phyloP scores from a whole-genome alignment of 2,888 invertebrate genomes.

The Phasia obesa region DNA sequence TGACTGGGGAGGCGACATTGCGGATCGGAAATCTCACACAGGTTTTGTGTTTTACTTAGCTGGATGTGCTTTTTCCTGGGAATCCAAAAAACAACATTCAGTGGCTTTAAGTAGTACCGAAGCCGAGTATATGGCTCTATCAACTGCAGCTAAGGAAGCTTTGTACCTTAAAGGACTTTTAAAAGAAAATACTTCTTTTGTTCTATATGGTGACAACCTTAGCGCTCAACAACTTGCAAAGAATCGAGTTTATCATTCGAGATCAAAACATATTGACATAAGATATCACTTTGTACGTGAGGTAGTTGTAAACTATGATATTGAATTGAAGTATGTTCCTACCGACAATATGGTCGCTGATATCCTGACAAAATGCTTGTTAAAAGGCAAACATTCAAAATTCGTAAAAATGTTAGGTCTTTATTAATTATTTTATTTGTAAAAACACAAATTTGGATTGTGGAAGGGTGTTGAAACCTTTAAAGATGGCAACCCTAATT shows the following conservation, averaged over 20 bases:
- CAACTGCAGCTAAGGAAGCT: conserved; percentile 13
- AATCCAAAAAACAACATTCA: conserved; percentile 27
- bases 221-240: too few relatives aligned
- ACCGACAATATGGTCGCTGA: conserved; percentile 6
- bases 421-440: too few relatives aligned
- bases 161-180: neutral
- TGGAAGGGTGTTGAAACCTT: too few relatives aligned
- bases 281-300: conserved; percentile 49
- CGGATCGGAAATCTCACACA: conserved; percentile 31
- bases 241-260: neutral
- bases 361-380: neutral
- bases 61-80: conserved; percentile 19
- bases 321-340: conserved; percentile 60
- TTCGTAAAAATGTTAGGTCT: too few relatives aligned
- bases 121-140: neutral
- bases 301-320: conserved; percentile 44
- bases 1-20: conserved; percentile 29
- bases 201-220: neutral
- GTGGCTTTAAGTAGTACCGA: conserved; percentile 6
- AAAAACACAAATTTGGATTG: too few relatives aligned
- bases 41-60: conserved; percentile 18
- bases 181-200: neutral
- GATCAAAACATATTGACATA: conserved; percentile 59
- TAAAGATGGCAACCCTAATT: too few relatives aligned
- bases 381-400: too few relatives aligned